Percentiles rank a stretch among this genome's conserved stretches.
Evolutionary conservation across 2,797 vertebrate genomes (phyloP).

Genomic region (Alca torda): DNA sequence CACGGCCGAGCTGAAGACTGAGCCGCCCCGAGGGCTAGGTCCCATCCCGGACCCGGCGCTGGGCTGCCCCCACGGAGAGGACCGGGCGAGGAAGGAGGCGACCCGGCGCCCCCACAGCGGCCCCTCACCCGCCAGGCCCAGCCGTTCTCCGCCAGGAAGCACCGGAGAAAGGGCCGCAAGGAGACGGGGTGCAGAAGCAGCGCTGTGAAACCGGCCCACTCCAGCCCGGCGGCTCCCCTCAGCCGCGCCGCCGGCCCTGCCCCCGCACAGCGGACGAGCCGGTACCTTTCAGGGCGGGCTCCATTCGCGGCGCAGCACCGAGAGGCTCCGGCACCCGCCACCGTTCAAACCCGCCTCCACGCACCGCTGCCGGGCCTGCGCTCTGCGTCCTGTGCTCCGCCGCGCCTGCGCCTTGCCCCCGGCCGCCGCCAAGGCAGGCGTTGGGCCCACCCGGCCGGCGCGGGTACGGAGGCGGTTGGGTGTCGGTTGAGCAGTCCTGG

Average conservation of each 20-base stretch:
- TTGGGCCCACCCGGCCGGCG: too few species aligned
- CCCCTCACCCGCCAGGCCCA: background rate
- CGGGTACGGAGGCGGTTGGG: fast-evolving
- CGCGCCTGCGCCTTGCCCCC: background rate
- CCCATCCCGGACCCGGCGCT: too few species aligned
- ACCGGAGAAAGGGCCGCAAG: background rate
- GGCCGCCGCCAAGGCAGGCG: fast-evolving
- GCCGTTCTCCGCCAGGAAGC: background rate
- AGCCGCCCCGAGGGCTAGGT: too few species aligned
- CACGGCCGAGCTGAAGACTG: background rate
- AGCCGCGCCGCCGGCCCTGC: background rate
- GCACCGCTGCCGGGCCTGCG: background rate
- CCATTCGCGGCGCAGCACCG: background rate
- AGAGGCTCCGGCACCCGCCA: background rate
- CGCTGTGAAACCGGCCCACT: background rate
- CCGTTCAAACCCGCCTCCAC: background rate
- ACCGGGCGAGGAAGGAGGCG: too few species aligned
- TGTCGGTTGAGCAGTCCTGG: fast-evolving
- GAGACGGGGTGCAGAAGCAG: too few species aligned
- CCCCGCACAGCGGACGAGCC: background rate
- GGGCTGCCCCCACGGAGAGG: too few species aligned
- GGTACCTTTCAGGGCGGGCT: slow-evolving; percentile 35
- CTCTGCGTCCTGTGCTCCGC: too few species aligned
- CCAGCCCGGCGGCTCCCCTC: background rate
- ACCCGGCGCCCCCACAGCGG: background rate